Conservation (phyloP, 1,140 invertebrate genomes). For the Cataglyphis hispanica region DNA sequence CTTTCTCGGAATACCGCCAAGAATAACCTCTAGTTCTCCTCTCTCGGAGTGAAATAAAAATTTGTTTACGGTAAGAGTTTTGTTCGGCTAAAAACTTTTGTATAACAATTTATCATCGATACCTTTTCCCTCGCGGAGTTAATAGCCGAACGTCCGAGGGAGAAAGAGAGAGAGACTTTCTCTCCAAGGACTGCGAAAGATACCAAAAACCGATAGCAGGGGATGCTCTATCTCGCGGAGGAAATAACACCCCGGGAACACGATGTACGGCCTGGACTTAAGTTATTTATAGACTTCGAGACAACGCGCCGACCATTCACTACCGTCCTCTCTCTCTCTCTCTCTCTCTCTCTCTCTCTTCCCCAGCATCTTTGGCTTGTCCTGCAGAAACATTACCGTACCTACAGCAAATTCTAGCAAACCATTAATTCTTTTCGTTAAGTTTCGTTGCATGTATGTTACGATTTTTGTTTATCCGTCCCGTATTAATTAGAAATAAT, state of each 20-base stretch:
- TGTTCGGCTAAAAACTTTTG: not conserved
- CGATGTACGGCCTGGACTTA: slow-evolving; percentile 70
- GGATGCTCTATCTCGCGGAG: slow-evolving; percentile 29
- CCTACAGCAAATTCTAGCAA: slow-evolving; percentile 25
- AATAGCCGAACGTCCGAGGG: slow-evolving; percentile 12
- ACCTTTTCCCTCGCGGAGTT: slow-evolving; percentile 20
- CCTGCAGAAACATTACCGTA: slow-evolving; percentile 27
- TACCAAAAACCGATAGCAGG: not conserved
- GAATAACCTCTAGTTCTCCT: not conserved
- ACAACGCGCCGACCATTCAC: slow-evolving; percentile 50
- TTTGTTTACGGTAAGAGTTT: slow-evolving; percentile 13
- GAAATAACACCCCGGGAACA: slow-evolving; percentile 68
- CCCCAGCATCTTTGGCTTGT: slow-evolving; percentile 25
- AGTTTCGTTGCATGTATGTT: slow-evolving; percentile 11
- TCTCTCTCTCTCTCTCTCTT: slow-evolving; percentile 7
- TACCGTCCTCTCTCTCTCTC: slow-evolving; percentile 1
- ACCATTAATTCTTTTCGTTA: slow-evolving; percentile 2
- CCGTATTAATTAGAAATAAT: not conserved
- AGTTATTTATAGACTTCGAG: slow-evolving; percentile 76
- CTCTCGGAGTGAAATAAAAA: not conserved
- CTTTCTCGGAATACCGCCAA: not conserved
- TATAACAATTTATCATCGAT: slow-evolving; percentile 20
- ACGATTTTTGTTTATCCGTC: not conserved
- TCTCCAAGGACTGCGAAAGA: not conserved
- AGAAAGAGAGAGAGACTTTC: slow-evolving; percentile 9